Base-by-base conservation (phyloP, 2,888 invertebrate genomes). In the Notodonta ziczac region DNA sequence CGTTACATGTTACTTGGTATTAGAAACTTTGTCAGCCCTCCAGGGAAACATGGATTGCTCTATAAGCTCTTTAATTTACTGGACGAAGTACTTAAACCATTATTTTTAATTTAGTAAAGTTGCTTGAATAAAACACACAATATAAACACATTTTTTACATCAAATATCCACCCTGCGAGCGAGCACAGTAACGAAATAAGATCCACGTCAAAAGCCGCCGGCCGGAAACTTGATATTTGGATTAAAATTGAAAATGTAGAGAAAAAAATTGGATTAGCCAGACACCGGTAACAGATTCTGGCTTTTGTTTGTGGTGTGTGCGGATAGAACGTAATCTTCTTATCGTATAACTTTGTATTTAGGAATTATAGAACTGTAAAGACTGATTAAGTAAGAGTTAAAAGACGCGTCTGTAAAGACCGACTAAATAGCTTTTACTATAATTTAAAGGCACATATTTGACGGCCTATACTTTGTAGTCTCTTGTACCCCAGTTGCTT, bases 401-500 rank as follows among this genome's bases (percentile, higher is more conserved):
- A n/a, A 7, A 9, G 2, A 40, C 40, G 24, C 35, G 35, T 7
- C 5, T 7, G 35, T 35, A 35, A 35, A 35, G 6, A 35, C 4
- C 35, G 7, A 35, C 35, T 35, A 3, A 35, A 5, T 35, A 35
- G 35, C 6, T 35, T 6, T 7, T 35, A 24, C 24, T 35, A 35
- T 35, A 35, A 3, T 35, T 7, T 35, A 35, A 10, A 42, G 4
- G 42, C 9, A 10, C 42, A 10, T 12, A 12, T 42, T 42, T 9
- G 9, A 42, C 42, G 42, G 10, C 42, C 42, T 10, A 10, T 40
- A 40, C 40, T 2, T 40, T 40, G 6, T 46, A 50, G 55, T 16
- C 12, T 44, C 60, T 65, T 54, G 55, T 39, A 62, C 57, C 62
- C 58, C 75, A 73, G 66, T 74, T 69, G 74, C 78, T 72, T 71